phyloP scores from a whole-genome alignment of 1,140 invertebrate genomes.

The Armadillidium nasatum region DNA sequence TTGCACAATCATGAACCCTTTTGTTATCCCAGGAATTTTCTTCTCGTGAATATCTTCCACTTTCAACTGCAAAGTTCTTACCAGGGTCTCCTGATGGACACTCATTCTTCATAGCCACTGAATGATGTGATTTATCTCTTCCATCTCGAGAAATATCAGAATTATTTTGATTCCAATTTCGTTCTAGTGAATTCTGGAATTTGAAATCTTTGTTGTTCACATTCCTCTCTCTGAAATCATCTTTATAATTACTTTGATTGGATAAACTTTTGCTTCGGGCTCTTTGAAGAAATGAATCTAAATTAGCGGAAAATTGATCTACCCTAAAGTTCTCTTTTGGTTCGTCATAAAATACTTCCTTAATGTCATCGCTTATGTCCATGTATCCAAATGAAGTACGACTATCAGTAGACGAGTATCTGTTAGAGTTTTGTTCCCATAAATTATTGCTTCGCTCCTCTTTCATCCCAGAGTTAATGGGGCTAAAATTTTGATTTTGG shows the following conservation, averaged over 20 bases:
- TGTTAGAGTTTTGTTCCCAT: neutral
- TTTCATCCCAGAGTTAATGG: neutral
- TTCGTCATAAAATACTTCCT: neutral
- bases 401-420: neutral
- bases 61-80: conserved; percentile 26
- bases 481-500: neutral
- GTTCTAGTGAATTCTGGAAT: neutral
- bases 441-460: neutral
- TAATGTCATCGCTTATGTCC: neutral
- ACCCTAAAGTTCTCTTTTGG: neutral
- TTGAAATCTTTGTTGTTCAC: neutral
- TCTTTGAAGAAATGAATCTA: neutral
- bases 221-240: neutral
- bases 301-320: neutral
- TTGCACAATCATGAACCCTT: conserved; percentile 24
- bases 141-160: neutral
- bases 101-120: neutral
- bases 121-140: conserved; percentile 17
- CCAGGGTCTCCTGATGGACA: conserved; percentile 12
- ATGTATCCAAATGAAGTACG: neutral
- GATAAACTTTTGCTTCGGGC: neutral
- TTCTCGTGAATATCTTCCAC: neutral
- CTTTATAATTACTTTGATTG: neutral
- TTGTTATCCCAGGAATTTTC: conserved; percentile 28
- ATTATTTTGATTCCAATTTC: neutral